Percentiles rank a stretch among this genome's conserved stretches.
Conservation (phyloP, 2,888 invertebrate genomes). For the Drosophila atripex region DNA sequence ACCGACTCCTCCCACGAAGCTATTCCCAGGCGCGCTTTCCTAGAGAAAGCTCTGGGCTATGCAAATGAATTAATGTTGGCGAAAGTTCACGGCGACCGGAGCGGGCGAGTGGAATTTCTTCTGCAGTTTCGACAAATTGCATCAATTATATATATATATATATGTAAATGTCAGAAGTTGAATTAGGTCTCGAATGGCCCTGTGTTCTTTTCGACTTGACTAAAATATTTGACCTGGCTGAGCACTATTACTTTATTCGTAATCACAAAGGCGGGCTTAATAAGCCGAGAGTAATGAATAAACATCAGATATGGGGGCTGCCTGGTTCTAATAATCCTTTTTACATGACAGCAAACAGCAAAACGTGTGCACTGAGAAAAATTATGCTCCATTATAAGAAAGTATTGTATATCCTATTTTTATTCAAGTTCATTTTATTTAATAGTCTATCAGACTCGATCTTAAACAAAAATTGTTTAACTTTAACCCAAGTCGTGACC, state of each 20-base stretch:
- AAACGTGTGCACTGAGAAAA: constrained; percentile 15
- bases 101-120: background rate
- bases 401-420: background rate
- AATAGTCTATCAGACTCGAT: background rate
- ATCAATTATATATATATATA: constrained; percentile 27
- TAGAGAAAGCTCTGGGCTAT: constrained; percentile 22
- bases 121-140: constrained; percentile 33
- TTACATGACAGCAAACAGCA: constrained; percentile 28
- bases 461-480: background rate
- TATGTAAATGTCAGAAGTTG: constrained; percentile 11
- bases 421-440: too few relatives aligned
- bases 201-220: background rate
- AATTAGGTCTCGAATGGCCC: background rate
- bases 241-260: constrained; percentile 19
- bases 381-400: background rate
- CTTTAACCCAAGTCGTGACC: background rate
- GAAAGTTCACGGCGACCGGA: constrained; percentile 18
- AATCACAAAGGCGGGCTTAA: constrained; percentile 19
- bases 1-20: background rate
- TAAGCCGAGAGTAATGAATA: constrained; percentile 44
- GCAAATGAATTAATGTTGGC: constrained; percentile 39
- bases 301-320: constrained; percentile 36
- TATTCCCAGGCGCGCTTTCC: constrained; percentile 13
- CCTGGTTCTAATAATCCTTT: constrained; percentile 17
- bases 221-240: background rate